These are phyloP conservation scores for Lepus americanus DNA, from an alignment of 2,113 vertebrate genomes.

Conservation along the genomic window DNA sequence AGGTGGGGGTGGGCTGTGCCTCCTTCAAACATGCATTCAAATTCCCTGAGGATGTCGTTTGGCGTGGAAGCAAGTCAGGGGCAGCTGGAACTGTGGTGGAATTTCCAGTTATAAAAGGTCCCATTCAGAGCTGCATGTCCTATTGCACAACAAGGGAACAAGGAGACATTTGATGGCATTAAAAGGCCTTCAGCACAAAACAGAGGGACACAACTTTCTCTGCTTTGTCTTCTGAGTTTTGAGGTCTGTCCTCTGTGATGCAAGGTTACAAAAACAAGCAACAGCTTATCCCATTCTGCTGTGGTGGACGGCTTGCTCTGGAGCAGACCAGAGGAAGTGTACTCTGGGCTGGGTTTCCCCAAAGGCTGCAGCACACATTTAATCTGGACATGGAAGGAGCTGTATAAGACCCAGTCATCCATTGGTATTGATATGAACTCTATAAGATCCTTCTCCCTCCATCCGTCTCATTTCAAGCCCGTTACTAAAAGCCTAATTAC, in stretches of 20 bases:
- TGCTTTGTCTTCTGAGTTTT: constrained; percentile 64
- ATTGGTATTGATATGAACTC: not conserved
- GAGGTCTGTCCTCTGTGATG: constrained; percentile 26
- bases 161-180: constrained; percentile 56
- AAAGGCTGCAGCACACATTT: not conserved
- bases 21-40: constrained; percentile 53
- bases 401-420: not conserved
- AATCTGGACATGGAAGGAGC: not conserved
- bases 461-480: not conserved
- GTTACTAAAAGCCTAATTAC: not conserved
- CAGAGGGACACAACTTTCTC: constrained; percentile 45
- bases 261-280: constrained; percentile 65
- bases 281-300: not conserved
- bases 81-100: constrained; percentile 47
- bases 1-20: not conserved
- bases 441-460: not conserved
- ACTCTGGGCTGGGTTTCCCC: not conserved
- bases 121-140: constrained; percentile 65
- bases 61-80: constrained; percentile 51
- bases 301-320: not conserved
- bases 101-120: constrained; percentile 72
- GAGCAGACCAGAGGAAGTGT: not conserved
- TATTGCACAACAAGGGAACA: constrained; percentile 66
- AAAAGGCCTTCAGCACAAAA: constrained; percentile 67
- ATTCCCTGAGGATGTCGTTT: not conserved